Evolutionary conservation across 2,113 vertebrate genomes (phyloP).

Genomic region (Syngnathus typhle): DNA sequence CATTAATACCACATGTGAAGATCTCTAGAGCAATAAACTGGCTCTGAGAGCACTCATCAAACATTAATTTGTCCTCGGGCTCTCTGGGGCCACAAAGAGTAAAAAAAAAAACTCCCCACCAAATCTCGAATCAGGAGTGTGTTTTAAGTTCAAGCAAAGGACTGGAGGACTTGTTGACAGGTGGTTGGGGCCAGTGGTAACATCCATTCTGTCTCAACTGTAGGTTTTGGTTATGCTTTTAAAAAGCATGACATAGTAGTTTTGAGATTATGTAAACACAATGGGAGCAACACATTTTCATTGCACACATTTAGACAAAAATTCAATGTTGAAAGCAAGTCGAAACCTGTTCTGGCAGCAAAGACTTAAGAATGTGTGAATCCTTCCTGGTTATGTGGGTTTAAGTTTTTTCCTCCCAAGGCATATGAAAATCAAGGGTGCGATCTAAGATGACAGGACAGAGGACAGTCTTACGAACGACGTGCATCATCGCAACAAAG

Average conservation of each 20-base stretch:
- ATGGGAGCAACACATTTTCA: too few species aligned
- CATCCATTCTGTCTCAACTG: constrained; percentile 1
- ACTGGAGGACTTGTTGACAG: constrained; percentile 53
- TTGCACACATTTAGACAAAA: background rate
- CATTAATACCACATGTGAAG: constrained; percentile 61
- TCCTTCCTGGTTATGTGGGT: constrained; percentile 35
- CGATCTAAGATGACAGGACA: constrained; percentile 36
- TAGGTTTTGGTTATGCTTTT: constrained; percentile 7
- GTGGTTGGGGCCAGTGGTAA: constrained; percentile 42
- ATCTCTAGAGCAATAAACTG: constrained; percentile 68
- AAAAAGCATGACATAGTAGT: background rate
- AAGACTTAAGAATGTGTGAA: constrained; percentile 33
- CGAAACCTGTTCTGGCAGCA: constrained; percentile 7
- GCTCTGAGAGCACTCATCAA: constrained; percentile 70
- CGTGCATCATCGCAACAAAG: constrained; percentile 38
- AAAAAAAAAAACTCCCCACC: constrained; percentile 41
- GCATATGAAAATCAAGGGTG: constrained; percentile 58
- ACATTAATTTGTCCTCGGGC: constrained; percentile 65
- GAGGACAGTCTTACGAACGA: constrained; percentile 54
- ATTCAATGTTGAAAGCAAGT: background rate
- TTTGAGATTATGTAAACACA: background rate
- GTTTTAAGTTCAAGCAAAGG: constrained; percentile 58
- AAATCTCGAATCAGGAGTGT: constrained; percentile 47
- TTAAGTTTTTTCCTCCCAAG: constrained; percentile 41
- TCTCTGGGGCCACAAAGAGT: constrained; percentile 45